Percentiles rank a stretch among this genome's conserved stretches.
phyloP scores from a whole-genome alignment of 2,888 invertebrate species.

The Venustoraphidia nigricollis region DNA sequence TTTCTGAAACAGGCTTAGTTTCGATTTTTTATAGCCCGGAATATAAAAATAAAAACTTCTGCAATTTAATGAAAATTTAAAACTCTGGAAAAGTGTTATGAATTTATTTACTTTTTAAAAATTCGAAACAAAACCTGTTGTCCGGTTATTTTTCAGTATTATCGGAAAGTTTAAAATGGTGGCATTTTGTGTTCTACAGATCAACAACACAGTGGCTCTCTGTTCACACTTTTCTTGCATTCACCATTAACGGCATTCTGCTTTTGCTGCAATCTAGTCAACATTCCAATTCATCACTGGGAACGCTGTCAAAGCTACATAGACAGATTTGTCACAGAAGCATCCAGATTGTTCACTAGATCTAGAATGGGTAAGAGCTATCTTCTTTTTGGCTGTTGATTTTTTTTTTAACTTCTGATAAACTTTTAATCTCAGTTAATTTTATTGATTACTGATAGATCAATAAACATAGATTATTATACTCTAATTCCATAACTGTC shows the following conservation, averaged over 20 bases:
- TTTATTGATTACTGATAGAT: conserved; percentile 1
- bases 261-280: conserved; percentile 76
- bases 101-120: conserved; percentile 1
- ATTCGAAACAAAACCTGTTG: too few species aligned
- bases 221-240: conserved; percentile 91
- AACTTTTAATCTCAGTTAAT: background rate
- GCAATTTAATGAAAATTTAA: too few species aligned
- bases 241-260: conserved; percentile 86
- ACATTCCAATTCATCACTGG: conserved; percentile 75
- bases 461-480: too few species aligned
- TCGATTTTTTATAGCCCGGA: too few species aligned
- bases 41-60: too few species aligned
- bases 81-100: background rate
- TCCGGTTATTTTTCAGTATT: too few species aligned
- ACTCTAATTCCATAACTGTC: conserved; percentile 4
- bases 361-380: conserved; percentile 58
- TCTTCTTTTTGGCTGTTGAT: conserved; percentile 13
- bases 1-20: too few species aligned
- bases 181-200: conserved; percentile 33
- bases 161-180: background rate
- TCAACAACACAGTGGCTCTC: conserved; percentile 73
- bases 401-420: too few species aligned
- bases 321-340: conserved; percentile 80
- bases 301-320: conserved; percentile 78
- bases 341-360: conserved; percentile 65